phyloP scores from a whole-genome alignment of 1,140 invertebrate species.

The honey bee (Apis mellifera) region Amel_HAv3.1 CM009934.2:7450001-7450500 shows the following conservation, averaged over 20 bases:
- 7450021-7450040: conserved; percentile 45
- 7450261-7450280: not conserved
- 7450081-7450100: conserved; percentile 54
- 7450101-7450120: conserved; percentile 41
- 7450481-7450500: not conserved
- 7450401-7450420: conserved; percentile 12
- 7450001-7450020: not conserved
- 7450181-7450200: not conserved
- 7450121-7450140: not conserved
- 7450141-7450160: too few relatives aligned
- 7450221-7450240: not conserved
- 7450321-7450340: not conserved
- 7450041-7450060: conserved; percentile 48
- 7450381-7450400: not conserved
- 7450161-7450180: too few relatives aligned
- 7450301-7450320: not conserved
- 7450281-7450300: not conserved
- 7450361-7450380: not conserved
- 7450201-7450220: not conserved
- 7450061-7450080: conserved; percentile 45
- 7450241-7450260: not conserved
- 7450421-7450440: not conserved
- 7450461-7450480: not conserved
- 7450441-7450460: conserved; percentile 11
- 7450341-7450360: not conserved